Evolutionary conservation across 2,797 vertebrate genomes (phyloP).

Genomic region (Peromyscus attwateri): DNA sequence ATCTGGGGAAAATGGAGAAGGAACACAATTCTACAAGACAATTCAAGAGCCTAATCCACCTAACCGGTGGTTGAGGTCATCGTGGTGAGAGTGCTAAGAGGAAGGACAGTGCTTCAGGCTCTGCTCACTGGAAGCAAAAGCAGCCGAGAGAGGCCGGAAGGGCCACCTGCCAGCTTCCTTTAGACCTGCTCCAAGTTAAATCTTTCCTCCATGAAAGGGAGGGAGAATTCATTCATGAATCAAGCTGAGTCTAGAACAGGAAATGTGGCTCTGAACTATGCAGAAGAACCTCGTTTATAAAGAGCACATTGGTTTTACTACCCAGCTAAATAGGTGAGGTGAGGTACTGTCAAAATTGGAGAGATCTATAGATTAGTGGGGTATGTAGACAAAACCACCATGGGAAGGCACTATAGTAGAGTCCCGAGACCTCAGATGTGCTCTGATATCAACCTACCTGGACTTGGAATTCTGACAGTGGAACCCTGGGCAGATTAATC

Average conservation of each 20-base stretch:
- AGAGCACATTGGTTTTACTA: conserved; percentile 43
- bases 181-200: conserved; percentile 68
- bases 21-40: conserved; percentile 40
- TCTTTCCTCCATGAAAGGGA: conserved; percentile 66
- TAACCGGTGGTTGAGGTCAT: conserved; percentile 41
- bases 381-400: neutral
- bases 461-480: conserved; percentile 10
- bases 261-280: conserved; percentile 66
- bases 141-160: conserved; percentile 34
- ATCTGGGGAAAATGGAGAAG: conserved; percentile 43
- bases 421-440: neutral
- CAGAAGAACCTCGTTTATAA: conserved; percentile 61
- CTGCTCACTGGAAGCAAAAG: conserved; percentile 64
- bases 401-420: neutral
- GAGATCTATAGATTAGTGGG: neutral
- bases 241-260: conserved; percentile 53
- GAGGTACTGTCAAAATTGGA: conserved; percentile 37
- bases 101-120: conserved; percentile 32
- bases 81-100: conserved; percentile 18
- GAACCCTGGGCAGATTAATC: neutral
- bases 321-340: conserved; percentile 33
- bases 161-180: conserved; percentile 60
- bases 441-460: neutral
- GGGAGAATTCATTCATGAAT: conserved; percentile 77
- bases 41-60: conserved; percentile 55